A percentile compares a stretch with the other conserved stretches of the same genome.
These are phyloP conservation scores for Nannobrachium achirus DNA, from an alignment of 2,113 vertebrate genomes.

Conservation along the genomic window DNA sequence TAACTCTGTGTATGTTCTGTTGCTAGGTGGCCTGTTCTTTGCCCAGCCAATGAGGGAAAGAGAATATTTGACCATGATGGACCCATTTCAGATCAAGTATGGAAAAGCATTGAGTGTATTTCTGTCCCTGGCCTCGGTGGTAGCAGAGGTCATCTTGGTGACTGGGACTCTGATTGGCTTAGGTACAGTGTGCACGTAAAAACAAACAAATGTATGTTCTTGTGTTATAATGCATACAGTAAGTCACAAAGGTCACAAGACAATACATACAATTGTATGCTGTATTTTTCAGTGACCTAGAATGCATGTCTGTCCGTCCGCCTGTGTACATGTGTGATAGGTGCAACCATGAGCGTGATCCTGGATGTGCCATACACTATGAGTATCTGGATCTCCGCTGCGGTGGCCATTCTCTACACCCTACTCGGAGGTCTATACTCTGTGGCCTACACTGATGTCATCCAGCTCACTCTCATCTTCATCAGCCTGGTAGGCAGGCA, in stretches of 20 bases:
- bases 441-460: slow-evolving; percentile 47
- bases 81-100: slow-evolving; percentile 74
- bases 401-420: slow-evolving; percentile 43
- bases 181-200: slow-evolving; percentile 52
- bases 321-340: slow-evolving; percentile 5
- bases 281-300: neutral
- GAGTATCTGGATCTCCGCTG: slow-evolving; percentile 33
- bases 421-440: slow-evolving; percentile 47
- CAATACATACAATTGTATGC: neutral
- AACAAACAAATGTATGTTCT: neutral
- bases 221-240: neutral
- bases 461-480: slow-evolving; percentile 42
- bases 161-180: slow-evolving; percentile 74
- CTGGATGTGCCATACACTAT: slow-evolving; percentile 20
- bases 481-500: slow-evolving; percentile 43
- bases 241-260: neutral
- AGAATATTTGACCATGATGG: slow-evolving; percentile 77
- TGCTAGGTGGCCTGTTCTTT: slow-evolving; percentile 76
- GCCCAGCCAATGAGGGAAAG: slow-evolving; percentile 77
- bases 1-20: no score
- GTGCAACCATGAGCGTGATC: slow-evolving; percentile 39
- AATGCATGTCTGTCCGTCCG: neutral
- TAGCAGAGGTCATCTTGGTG: slow-evolving; percentile 80
- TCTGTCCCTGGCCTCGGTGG: slow-evolving; percentile 72
- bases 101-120: slow-evolving; percentile 67